These are phyloP conservation scores for Thripadectes ignobilis DNA, from an alignment of 2,797 vertebrate genomes.

Conservation along the genomic window DNA sequence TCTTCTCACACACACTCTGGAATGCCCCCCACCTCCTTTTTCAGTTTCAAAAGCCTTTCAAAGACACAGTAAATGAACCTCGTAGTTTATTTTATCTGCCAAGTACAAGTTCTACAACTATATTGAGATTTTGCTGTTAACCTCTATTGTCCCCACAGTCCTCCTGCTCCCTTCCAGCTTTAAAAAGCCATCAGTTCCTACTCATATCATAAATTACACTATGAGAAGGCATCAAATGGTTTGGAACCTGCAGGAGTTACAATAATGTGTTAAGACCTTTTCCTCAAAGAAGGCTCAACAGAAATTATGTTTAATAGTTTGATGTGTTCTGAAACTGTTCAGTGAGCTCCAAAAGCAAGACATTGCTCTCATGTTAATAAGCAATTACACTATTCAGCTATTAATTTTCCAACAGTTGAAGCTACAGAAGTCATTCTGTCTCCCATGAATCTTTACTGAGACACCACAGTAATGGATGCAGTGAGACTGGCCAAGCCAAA, in stretches of 20 bases:
- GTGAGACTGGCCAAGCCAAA: background rate
- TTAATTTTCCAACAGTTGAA: background rate
- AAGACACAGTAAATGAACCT: background rate
- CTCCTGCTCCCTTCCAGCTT: background rate
- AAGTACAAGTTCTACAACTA: background rate
- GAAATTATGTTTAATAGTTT: background rate
- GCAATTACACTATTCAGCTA: background rate
- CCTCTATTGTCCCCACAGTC: accelerated
- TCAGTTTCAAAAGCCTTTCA: background rate
- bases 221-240: background rate
- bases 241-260: background rate
- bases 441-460: background rate
- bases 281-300: background rate
- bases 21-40: background rate
- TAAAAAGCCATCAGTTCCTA: background rate
- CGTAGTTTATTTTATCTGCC: background rate
- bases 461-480: background rate
- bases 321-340: background rate
- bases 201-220: background rate
- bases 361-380: background rate
- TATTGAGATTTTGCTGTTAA: background rate
- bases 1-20: background rate
- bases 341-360: background rate
- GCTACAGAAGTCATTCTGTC: background rate
- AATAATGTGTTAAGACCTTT: background rate